A percentile compares a stretch with the other conserved stretches of the same genome.
Conservation (phyloP, 1,140 invertebrate genomes). For the Bombus ignitus region DNA sequence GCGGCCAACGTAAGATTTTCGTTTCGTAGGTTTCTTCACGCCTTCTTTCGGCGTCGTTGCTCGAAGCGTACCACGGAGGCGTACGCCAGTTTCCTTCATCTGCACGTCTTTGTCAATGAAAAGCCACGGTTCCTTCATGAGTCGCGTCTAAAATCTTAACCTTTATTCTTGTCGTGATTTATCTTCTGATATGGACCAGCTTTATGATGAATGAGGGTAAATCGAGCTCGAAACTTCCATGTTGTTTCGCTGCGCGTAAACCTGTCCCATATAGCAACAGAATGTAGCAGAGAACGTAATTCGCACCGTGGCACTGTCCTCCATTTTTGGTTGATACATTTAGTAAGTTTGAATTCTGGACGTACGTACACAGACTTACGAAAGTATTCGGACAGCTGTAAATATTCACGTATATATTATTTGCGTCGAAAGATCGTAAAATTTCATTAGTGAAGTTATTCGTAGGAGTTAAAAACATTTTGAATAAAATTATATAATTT, state of each 20-base stretch:
- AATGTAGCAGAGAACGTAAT: background rate
- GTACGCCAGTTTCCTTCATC: background rate
- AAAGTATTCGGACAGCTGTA: too few relatives aligned
- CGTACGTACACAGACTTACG: background rate
- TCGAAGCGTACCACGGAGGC: background rate
- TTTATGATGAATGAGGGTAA: constrained; percentile 22
- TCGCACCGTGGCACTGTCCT: background rate
- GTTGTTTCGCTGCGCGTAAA: background rate
- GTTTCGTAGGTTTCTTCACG: background rate
- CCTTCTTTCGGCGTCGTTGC: background rate
- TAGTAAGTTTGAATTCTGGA: background rate
- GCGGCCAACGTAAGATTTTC: constrained; percentile 9
- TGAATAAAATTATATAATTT: too few relatives aligned
- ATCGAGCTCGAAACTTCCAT: background rate
- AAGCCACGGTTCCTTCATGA: background rate
- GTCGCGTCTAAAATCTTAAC: background rate
- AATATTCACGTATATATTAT: background rate
- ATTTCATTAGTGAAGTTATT: too few relatives aligned
- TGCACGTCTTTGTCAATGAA: constrained; percentile 13
- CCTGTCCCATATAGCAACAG: background rate
- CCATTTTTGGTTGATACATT: too few relatives aligned
- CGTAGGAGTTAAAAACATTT: too few relatives aligned
- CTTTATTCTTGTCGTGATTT: constrained; percentile 29
- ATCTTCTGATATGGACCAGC: constrained; percentile 8
- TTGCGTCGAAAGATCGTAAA: background rate